Evolutionary conservation across 2,797 vertebrate genomes (phyloP), one percentile per base, ranked within the genome.

Genomic region (Melanogrammus aeglefinus): DNA sequence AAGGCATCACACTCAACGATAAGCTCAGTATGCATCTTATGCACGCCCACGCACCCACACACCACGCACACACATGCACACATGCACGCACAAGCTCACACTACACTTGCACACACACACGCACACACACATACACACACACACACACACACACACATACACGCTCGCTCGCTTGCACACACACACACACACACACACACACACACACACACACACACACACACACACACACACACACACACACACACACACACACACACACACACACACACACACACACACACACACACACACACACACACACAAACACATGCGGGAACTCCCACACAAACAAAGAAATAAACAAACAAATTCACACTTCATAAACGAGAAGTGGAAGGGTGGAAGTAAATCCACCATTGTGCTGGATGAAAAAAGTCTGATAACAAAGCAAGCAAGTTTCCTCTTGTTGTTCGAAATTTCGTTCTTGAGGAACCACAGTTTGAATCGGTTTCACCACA

Each of bases 1-100:
- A 94, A 83, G 80, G 79, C 24, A 41, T 86, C 9, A 21, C 38
- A 16, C 77, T 94, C 77, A 87, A 85, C 44, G 82, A 92, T 66
- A 92, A 90, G 81, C 78, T 91, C 47, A 81, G 91, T 93, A 83
- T 69, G 63, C 63, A 69, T 24, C 57, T 6, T 18, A 27, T 24
- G 12, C 63, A 27, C 63, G 12, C 63, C 27, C 63, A 27, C 63
- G 12, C 63, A 27, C n/a, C 12, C 63, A 27, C 63, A 12, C 63
- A 27, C 24, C 24, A 27, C 57, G 2, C 57, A 24, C 57, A 24
- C 57, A 24, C 18, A 24, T 21, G n/a, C 57, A n/a, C 6, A 24
- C 57, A 63, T 6, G n/a, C 21, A 63, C 21, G n/a, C 18, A 44
- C 41, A 44, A 16, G 21, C 47, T 18, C 47, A 44, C 13, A 14